A percentile compares a stretch with the other conserved stretches of the same genome.
phyloP scores from a whole-genome alignment of 1,140 invertebrate species.

The Eumaeus atala region DNA sequence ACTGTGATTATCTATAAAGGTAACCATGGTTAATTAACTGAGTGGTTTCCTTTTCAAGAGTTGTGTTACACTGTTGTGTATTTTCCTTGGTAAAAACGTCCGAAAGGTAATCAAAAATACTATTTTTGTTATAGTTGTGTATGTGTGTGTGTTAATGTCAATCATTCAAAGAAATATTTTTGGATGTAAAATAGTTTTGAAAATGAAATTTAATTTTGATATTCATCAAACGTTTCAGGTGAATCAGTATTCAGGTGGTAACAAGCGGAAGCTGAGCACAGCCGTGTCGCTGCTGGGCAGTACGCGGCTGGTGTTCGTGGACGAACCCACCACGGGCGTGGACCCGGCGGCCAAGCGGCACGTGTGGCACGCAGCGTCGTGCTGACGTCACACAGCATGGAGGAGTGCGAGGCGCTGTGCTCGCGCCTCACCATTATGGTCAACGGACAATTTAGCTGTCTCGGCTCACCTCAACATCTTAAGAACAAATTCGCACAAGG shows the following conservation, averaged over 20 bases:
- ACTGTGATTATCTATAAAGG: too few relatives aligned
- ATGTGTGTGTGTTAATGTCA: too few relatives aligned
- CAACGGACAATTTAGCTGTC: slow-evolving; percentile 83
- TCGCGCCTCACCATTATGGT: slow-evolving; percentile 92
- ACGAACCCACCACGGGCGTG: slow-evolving; percentile 88
- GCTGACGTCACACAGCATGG: slow-evolving; percentile 89
- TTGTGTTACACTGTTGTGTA: too few relatives aligned
- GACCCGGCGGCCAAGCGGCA: slow-evolving; percentile 88
- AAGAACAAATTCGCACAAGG: slow-evolving; percentile 80
- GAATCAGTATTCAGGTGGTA: slow-evolving; percentile 88
- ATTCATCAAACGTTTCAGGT: slow-evolving; percentile 61
- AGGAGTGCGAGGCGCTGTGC: slow-evolving; percentile 93
- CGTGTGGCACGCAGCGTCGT: slow-evolving; percentile 86
- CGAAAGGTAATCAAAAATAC: too few relatives aligned
- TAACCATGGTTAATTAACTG: too few relatives aligned
- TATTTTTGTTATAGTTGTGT: too few relatives aligned
- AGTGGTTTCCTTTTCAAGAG: too few relatives aligned
- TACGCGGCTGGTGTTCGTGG: slow-evolving; percentile 90
- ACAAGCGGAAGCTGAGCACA: slow-evolving; percentile 95
- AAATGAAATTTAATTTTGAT: neutral
- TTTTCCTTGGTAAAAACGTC: too few relatives aligned
- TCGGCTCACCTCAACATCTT: slow-evolving; percentile 82
- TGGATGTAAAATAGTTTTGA: too few relatives aligned
- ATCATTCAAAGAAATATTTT: too few relatives aligned
- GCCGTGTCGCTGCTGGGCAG: slow-evolving; percentile 93